Percentiles rank a stretch among this genome's conserved stretches.
phyloP scores from a whole-genome alignment of 2,113 vertebrate species.

The Nymphicus hollandicus region DNA sequence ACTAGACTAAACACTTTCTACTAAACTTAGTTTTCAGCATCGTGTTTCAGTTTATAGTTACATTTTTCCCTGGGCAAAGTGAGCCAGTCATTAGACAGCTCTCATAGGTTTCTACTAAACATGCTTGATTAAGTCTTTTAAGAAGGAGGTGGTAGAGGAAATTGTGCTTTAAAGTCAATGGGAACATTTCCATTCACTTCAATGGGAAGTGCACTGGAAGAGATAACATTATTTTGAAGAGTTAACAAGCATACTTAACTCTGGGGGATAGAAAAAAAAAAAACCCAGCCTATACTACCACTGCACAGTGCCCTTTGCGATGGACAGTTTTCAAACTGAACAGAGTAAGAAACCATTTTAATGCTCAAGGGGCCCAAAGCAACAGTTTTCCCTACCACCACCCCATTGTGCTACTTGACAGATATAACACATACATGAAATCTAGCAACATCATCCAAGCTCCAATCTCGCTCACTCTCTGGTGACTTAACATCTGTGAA shows the following conservation, averaged over 20 bases:
- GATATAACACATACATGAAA: not conserved
- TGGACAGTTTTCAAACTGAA: not conserved
- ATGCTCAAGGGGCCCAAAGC: not conserved
- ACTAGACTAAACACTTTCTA: constrained; percentile 79
- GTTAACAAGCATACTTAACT: not conserved
- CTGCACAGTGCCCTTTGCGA: not conserved
- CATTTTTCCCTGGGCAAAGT: constrained; percentile 58
- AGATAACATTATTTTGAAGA: constrained; percentile 42
- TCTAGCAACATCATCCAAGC: not conserved
- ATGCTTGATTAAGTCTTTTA: constrained; percentile 48
- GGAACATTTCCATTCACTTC: constrained; percentile 27
- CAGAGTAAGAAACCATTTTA: not conserved
- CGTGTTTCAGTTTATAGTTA: constrained; percentile 69
- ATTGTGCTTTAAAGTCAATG: not conserved
- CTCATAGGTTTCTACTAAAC: constrained; percentile 53
- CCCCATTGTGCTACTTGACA: not conserved
- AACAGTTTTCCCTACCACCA: not conserved
- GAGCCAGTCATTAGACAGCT: constrained; percentile 40
- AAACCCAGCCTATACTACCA: not conserved
- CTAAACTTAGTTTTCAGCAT: constrained; percentile 66
- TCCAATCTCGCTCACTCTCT: not conserved
- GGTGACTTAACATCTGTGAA: not conserved
- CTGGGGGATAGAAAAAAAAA: not conserved
- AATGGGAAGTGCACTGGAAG: not conserved
- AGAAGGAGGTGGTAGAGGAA: constrained; percentile 21